Evolutionary conservation across 2,113 vertebrate species (phyloP).

Genomic region (Eclectus roratus): DNA sequence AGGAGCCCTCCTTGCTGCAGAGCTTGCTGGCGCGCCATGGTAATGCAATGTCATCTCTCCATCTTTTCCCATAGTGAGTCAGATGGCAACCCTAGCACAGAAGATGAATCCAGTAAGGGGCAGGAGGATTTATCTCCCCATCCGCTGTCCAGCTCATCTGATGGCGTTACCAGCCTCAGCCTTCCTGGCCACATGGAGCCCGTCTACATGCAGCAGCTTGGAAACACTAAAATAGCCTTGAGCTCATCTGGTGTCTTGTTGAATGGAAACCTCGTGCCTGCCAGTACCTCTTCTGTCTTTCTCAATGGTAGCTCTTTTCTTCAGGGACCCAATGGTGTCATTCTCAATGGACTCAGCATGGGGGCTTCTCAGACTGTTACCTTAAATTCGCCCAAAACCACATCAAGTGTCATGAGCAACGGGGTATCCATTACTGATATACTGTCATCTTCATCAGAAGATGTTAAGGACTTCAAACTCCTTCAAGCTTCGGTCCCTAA

Average conservation of each 20-base stretch:
- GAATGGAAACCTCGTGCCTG: slow-evolving; percentile 88
- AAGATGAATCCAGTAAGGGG: slow-evolving; percentile 98
- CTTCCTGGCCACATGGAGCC: slow-evolving; percentile 84
- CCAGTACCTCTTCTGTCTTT: slow-evolving; percentile 87
- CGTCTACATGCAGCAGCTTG: slow-evolving; percentile 95
- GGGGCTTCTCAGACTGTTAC: slow-evolving; percentile 86
- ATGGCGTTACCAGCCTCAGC: slow-evolving; percentile 82
- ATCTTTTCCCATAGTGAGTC: slow-evolving; percentile 82
- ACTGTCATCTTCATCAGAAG: slow-evolving; percentile 79
- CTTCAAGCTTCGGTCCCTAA: slow-evolving; percentile 79
- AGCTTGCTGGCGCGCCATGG: rapidly evolving
- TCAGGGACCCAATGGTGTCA: slow-evolving; percentile 90
- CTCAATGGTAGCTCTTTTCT: slow-evolving; percentile 94
- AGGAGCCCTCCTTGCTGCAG: neutral
- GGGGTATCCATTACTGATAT: slow-evolving; percentile 85
- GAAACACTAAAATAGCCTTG: slow-evolving; percentile 91
- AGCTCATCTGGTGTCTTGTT: slow-evolving; percentile 85
- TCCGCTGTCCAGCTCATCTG: slow-evolving; percentile 86
- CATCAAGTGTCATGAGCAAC: slow-evolving; percentile 73
- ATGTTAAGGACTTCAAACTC: slow-evolving; percentile 86
- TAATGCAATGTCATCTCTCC: slow-evolving; percentile 57
- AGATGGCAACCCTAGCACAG: slow-evolving; percentile 98
- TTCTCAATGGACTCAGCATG: slow-evolving; percentile 93
- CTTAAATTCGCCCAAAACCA: slow-evolving; percentile 85
- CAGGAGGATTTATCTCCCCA: slow-evolving; percentile 95